A percentile compares a stretch with the other conserved stretches of the same genome.
These are phyloP conservation scores for Manduca sexta DNA, from an alignment of 1,140 invertebrate genomes.

Conservation along the genomic window DNA sequence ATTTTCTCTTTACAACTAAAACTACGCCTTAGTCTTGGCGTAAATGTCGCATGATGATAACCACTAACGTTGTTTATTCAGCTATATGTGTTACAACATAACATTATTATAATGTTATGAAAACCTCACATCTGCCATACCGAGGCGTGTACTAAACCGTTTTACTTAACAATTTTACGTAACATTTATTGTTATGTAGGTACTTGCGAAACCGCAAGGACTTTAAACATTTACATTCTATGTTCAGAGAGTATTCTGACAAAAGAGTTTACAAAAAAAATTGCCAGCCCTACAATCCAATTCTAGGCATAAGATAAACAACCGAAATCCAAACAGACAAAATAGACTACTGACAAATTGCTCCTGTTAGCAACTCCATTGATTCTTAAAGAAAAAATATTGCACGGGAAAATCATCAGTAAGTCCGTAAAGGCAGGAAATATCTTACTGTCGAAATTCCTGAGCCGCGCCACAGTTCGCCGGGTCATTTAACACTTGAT, in stretches of 20 bases:
- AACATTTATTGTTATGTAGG: too few species aligned
- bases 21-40: too few species aligned
- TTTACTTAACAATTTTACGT: too few species aligned
- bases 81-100: too few species aligned
- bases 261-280: neutral
- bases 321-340: conserved; percentile 25
- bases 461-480: conserved; percentile 25
- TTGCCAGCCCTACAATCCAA: conserved; percentile 3
- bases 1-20: too few species aligned
- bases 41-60: too few species aligned
- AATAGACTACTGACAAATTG: conserved; percentile 53
- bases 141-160: too few species aligned
- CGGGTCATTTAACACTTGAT: conserved; percentile 51
- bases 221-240: too few species aligned
- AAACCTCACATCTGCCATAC: too few species aligned
- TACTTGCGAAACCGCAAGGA: too few species aligned
- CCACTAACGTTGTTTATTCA: too few species aligned
- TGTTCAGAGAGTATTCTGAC: neutral
- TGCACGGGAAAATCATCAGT: conserved; percentile 45
- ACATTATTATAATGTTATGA: too few species aligned
- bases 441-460: conserved; percentile 37
- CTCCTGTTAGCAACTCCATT: conserved; percentile 50
- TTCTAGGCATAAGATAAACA: conserved; percentile 21
- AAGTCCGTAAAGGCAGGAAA: conserved; percentile 31
- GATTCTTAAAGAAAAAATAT: conserved; percentile 54